Evolutionary conservation across 2,888 invertebrate species (phyloP).

Genomic region (Troides oblongomaculatus): DNA sequence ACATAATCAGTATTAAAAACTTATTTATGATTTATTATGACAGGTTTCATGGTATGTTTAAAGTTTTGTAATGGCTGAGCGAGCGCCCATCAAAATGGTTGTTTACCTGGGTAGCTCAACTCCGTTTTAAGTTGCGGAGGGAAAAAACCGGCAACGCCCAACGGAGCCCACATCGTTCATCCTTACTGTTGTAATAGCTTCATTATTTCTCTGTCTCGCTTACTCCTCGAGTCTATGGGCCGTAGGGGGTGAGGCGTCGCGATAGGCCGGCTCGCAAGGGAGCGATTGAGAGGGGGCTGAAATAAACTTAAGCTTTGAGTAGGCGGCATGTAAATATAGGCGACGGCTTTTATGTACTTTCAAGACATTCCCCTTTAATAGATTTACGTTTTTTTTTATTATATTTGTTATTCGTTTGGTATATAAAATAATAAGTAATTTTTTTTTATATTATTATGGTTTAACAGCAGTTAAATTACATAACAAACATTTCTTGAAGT

Average conservation of each 20-base stretch:
- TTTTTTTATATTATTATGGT: no score
- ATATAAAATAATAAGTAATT: no score
- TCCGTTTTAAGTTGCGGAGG: conserved; percentile 1
- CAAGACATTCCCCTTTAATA: neutral
- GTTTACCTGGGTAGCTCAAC: conserved; percentile 17
- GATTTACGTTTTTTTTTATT: no score
- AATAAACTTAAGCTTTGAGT: conserved; percentile 67
- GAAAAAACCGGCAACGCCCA: conserved; percentile 36
- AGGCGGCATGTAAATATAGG: conserved; percentile 33
- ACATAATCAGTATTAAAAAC: neutral
- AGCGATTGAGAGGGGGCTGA: conserved; percentile 48
- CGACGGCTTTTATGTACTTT: conserved; percentile 4
- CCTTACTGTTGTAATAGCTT: conserved; percentile 33
- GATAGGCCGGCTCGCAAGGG: conserved; percentile 49
- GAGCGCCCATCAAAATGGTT: conserved; percentile 13
- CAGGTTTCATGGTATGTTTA: neutral
- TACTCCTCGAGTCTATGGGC: conserved; percentile 40
- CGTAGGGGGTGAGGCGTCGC: conserved; percentile 44
- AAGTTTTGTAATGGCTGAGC: neutral
- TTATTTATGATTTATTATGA: neutral
- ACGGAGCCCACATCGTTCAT: conserved; percentile 36
- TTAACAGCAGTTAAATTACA: no score
- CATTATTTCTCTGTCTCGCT: conserved; percentile 57
- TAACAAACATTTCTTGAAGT: no score
- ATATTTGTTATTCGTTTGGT: no score